Evolutionary conservation across 1,140 invertebrate species (phyloP), one percentile per base, ranked within the genome.

Genomic region (Zophobas morio): DNA sequence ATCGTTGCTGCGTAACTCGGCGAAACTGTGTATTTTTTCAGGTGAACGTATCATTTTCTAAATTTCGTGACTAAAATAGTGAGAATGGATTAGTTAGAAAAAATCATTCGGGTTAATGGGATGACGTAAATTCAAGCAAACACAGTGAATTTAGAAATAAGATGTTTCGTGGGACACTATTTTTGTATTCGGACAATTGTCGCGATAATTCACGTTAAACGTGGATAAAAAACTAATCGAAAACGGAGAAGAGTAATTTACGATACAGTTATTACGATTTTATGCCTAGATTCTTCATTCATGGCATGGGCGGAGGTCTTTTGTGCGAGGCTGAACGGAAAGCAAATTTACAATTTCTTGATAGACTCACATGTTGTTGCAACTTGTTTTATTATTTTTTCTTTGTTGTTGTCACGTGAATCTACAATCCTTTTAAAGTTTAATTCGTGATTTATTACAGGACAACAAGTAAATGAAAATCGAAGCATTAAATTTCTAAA

Each of bases 271-370:
- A 60, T 60, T 39, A 60, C 56, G 56, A 60, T 60, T 60, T 60
- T 60, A 60, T 60, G 56, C 56, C 56, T 60, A 60, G 56, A 56
- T 60, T 60, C 56, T 60, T 60, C 56, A 39, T 60, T 56, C 54
- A 35, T 51, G 49, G 8, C 49, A 51, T 51, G 54, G 54, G 54
- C 54, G 33, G 54, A 35, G 54, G 32, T 6, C 54, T 56, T 54
- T 54, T 54, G 53, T 54, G 32, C 53, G 53, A 54, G 53, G 35
- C 56, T 60, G 56, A 39, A 60, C 35, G 34, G 34, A 39, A 60
- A 37, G 36, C 36, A 60, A 60, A 60, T 60, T 35, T 8, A 60
- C 32, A 35, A 60, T 35, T 34, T 20, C 35, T 54, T 54, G 32
- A 54, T 34, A 32, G 35, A 54, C 53, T 51, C 8, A 51, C 32